Conservation (phyloP, 2,113 vertebrate genomes). For the Elgaria multicarinata region DNA sequence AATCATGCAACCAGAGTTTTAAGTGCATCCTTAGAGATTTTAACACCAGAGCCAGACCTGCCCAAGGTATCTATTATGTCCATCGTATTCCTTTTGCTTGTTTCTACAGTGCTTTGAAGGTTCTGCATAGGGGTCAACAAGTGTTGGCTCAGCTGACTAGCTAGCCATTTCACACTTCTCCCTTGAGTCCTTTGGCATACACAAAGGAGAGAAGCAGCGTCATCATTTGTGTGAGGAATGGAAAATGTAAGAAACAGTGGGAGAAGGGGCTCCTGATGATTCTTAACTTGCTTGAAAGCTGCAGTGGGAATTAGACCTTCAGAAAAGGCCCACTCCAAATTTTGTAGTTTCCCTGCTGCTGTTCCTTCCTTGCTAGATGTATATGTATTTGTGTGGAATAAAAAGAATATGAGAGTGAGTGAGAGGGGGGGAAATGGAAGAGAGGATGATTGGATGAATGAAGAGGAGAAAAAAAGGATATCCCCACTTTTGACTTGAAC, state of each 20-base stretch:
- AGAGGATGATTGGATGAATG: too few species aligned
- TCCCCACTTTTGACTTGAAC: too few species aligned
- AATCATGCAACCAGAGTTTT: constrained; percentile 71
- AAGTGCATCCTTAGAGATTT: constrained; percentile 76
- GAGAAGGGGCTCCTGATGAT: not conserved
- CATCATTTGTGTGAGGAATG: not conserved
- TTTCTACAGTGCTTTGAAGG: not conserved
- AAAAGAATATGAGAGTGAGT: too few species aligned
- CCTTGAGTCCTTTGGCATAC: not conserved
- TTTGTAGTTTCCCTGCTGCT: too few species aligned
- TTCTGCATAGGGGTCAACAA: not conserved
- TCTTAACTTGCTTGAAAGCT: not conserved
- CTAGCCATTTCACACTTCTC: not conserved
- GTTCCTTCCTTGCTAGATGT: too few species aligned
- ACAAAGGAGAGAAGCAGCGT: not conserved
- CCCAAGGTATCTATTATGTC: constrained; percentile 76
- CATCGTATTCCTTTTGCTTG: not conserved
- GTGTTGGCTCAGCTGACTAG: not conserved
- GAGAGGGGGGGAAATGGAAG: too few species aligned
- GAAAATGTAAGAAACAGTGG: not conserved
- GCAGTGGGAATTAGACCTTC: not conserved
- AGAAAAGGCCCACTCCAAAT: too few species aligned
- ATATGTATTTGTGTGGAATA: too few species aligned
- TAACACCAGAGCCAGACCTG: constrained; percentile 73
- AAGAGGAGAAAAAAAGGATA: too few species aligned